Evolutionary conservation across 1,140 invertebrate genomes (phyloP).

Genomic region (Dinothrombium tinctorium): DNA sequence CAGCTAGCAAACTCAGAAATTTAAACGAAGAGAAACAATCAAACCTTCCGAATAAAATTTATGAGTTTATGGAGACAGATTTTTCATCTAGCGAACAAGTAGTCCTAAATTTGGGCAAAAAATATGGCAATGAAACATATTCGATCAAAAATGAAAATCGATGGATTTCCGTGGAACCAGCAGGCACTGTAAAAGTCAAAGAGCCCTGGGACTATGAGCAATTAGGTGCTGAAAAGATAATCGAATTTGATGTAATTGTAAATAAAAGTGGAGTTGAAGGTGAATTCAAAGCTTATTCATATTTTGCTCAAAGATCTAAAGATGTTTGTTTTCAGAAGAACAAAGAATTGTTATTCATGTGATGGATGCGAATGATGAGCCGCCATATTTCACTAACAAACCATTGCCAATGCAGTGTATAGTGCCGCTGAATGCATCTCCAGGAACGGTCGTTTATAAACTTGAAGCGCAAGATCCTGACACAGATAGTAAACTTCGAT

Average conservation of each 20-base stretch:
- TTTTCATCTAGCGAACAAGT: conserved; percentile 60
- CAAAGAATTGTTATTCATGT: conserved; percentile 81
- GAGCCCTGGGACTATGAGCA: conserved; percentile 93
- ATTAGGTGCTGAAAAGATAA: conserved; percentile 77
- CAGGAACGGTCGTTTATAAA: conserved; percentile 83
- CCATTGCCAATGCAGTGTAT: conserved; percentile 87
- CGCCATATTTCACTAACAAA: conserved; percentile 76
- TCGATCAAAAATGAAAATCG: conserved; percentile 58
- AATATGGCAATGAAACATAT: conserved; percentile 62
- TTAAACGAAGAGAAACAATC: too few species aligned
- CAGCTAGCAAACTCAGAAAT: too few species aligned
- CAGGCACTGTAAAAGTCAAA: conserved; percentile 70
- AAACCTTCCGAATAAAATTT: conserved; percentile 72
- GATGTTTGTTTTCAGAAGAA: conserved; percentile 76
- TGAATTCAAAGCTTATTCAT: too few species aligned
- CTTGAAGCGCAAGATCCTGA: conserved; percentile 77
- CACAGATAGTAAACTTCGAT: conserved; percentile 81
- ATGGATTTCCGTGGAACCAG: conserved; percentile 73
- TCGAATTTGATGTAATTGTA: conserved; percentile 63
- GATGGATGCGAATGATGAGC: conserved; percentile 81
- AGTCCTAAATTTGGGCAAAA: conserved; percentile 70
- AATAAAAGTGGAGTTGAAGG: too few species aligned
- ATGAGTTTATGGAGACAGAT: conserved; percentile 71
- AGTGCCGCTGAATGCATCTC: conserved; percentile 73
- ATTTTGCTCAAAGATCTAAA: too few species aligned